Percentiles rank a stretch among this genome's conserved stretches.
These are phyloP conservation scores for Caenorhabditis sinica DNA, from an alignment of 2,888 invertebrate species.

Conservation along the genomic window DNA sequence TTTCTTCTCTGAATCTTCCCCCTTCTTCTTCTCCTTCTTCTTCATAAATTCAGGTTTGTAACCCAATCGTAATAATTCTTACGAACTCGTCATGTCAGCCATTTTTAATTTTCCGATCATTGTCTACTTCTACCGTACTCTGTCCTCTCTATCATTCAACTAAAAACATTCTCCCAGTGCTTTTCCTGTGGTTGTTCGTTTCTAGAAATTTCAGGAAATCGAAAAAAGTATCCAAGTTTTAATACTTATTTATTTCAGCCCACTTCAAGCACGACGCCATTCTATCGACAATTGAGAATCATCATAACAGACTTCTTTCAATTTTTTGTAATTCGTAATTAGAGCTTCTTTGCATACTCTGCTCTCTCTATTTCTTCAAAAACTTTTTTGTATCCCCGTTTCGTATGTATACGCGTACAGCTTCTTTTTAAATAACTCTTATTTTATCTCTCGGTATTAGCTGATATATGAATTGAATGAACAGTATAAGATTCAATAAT, in stretches of 20 bases:
- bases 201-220: not conserved
- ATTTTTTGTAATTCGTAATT: not conserved
- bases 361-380: not conserved
- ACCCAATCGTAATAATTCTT: not conserved
- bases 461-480: not conserved
- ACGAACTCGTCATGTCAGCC: conserved; percentile 26
- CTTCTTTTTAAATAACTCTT: conserved; percentile 15
- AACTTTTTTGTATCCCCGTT: conserved; percentile 37
- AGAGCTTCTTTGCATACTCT: conserved; percentile 25
- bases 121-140: conserved; percentile 55
- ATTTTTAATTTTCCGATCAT: conserved; percentile 24
- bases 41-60: conserved; percentile 41
- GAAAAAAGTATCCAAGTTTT: not conserved
- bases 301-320: not conserved
- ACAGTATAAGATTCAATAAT: not conserved
- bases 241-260: conserved; percentile 58
- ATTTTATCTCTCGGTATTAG: conserved; percentile 5
- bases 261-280: conserved; percentile 72
- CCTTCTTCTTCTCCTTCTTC: conserved; percentile 30
- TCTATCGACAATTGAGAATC: conserved; percentile 64
- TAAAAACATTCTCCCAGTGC: not conserved
- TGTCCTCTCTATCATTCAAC: conserved; percentile 29
- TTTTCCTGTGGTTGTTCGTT: conserved; percentile 55
- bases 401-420: conserved; percentile 63
- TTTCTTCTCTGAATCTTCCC: conserved; percentile 29